Evolutionary conservation across 2,888 invertebrate genomes (phyloP).

Genomic region (Trissonchulus latispiculum): DNA sequence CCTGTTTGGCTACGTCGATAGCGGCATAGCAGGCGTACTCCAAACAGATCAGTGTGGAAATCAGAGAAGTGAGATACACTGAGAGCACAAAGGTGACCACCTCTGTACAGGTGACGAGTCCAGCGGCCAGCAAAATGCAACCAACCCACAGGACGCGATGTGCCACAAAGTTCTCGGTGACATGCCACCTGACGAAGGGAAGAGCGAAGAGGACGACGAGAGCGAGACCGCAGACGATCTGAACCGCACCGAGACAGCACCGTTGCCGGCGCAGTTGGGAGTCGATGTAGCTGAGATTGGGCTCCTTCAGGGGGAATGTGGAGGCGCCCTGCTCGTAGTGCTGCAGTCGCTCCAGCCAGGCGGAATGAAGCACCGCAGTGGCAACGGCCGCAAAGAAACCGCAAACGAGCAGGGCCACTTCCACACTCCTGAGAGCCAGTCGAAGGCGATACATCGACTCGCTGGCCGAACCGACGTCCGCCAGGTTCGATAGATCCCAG

Average conservation of each 20-base stretch:
- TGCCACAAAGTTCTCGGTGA: constrained; percentile 37
- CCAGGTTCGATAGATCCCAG: background rate
- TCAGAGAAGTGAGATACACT: constrained; percentile 34
- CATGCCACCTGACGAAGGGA: constrained; percentile 38
- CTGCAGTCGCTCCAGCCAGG: background rate
- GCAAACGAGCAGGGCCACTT: background rate
- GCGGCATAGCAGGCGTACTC: constrained; percentile 30
- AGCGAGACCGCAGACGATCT: constrained; percentile 36
- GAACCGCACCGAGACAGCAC: constrained; percentile 31
- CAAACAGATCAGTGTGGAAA: constrained; percentile 32
- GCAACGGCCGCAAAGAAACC: background rate
- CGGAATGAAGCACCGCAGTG: background rate
- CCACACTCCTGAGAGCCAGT: background rate
- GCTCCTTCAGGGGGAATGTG: background rate
- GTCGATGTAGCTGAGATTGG: background rate
- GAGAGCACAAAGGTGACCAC: constrained; percentile 32
- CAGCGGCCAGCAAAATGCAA: constrained; percentile 35
- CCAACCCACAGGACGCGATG: constrained; percentile 39
- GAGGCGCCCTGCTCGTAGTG: background rate
- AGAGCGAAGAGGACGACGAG: constrained; percentile 35
- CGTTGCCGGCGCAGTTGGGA: background rate
- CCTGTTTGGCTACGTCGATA: constrained; percentile 28
- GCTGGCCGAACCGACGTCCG: background rate
- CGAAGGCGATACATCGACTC: background rate
- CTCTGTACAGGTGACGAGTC: constrained; percentile 34